Evolutionary conservation across 2,888 invertebrate species (phyloP), one percentile per base, ranked within the genome.

Genomic region (Apamea crenata): DNA sequence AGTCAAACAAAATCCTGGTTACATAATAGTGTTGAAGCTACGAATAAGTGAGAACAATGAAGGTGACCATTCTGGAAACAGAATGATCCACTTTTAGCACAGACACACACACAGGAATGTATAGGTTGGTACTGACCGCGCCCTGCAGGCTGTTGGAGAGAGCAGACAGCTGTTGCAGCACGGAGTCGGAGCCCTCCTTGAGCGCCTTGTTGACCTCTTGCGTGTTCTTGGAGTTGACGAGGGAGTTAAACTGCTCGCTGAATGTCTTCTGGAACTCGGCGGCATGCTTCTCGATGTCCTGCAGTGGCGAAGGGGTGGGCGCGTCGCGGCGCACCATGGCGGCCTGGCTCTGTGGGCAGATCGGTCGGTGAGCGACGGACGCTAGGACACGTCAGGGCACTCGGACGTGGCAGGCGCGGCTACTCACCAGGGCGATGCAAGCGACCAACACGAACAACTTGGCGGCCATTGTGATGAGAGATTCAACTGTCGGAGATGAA

Each of bases 371-470:
- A 68, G 25, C 0, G 21, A 14, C 32, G 29, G 18, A 10, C 25
- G 56, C n/a, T 10, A 36, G 59, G 36, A 25, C 14, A 29, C 3
- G 18, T 18, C 21, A 29, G n/a, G n/a, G 6, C 14, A 25, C 65
- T 6, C 25, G 12, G 65, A 6, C 25, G 65, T 16, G 29, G 16
- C 18, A 40, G 40, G 50, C n/a, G 63, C 50, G 14, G 74, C 21
- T 84, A 95, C 96, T 95, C 89, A 96, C 96, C 91, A 96, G 86
- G 67, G 95, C 96, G 90, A 96, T 78, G 92, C 94, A 94, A 90
- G 94, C 95, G 88, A 95, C 81, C 74, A 95, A 82, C n/a, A 95
- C 83, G 86, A 94, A 74, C 86, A 94, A 90, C 90, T 94, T 95
- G 90, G 90, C 91, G 86, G 93, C 92, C 95, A 95, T 96, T 81